Base-by-base conservation (phyloP, 1,140 invertebrate genomes). In the Drosophila teissieri region DNA sequence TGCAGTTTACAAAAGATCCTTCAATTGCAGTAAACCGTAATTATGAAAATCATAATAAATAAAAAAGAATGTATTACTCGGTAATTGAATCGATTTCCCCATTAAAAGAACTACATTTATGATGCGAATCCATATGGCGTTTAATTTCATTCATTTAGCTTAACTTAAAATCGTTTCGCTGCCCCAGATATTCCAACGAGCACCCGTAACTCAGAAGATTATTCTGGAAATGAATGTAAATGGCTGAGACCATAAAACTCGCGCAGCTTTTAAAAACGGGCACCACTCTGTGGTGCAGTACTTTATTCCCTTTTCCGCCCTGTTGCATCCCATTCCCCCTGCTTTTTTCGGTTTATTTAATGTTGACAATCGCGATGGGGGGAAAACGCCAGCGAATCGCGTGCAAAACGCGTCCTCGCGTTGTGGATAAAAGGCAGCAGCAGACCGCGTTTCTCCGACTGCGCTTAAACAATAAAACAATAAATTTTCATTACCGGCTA, bases 401-500 rank as follows among this genome's bases (percentile, higher is more conserved):
- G 48, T 58, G 63, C 73, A 34, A 67, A 68, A 42, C 55, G 73
- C 72, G 65, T 70, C 52, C 36, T 49, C 68, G 24, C 40, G 46
- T 39, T 70, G 52, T 57, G 67, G 67, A 74, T 40, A 67, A 78
- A 69, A 44, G 45, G 52, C 48, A 67, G 40, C 39, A 39, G 24
- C 44, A 52, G 55, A 61, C 39, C 56, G 73, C 42, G 49, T 51
- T 40, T 52, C 72, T 22, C 52, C 15, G 70, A 53, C 73, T 74
- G 45, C 73, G 78, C 79, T 88, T 88, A 86, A 86, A 88, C 83
- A 86, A 86, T 86, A 86, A 86, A 86, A 86, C 82, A 82, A 86
- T 86, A 86, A 86, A 86, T 86, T 88, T 86, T 86, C 83, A 86
- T 86, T 86, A 86, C 83, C 83, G 83, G 83, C 79, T 65, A 79